These are phyloP conservation scores for Theonella swinhoei DNA, from an alignment of 37 sponge, comb jelly and placozoan species.

Conservation along the genomic window DNA sequence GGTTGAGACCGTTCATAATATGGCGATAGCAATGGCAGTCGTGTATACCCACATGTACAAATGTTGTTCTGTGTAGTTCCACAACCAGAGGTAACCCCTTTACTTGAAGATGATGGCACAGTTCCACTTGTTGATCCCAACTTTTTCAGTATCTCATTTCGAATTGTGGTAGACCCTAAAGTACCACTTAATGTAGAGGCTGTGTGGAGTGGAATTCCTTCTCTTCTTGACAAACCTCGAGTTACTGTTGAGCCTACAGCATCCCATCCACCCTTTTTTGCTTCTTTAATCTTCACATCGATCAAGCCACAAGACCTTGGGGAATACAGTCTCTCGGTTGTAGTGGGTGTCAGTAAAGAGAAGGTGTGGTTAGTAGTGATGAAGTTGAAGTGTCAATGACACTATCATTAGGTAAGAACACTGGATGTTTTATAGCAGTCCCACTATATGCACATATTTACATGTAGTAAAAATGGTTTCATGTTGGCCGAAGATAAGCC, in stretches of 20 bases:
- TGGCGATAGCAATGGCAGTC: too few species aligned
- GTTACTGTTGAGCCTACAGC: background rate
- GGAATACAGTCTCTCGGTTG: background rate
- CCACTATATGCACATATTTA: too few species aligned
- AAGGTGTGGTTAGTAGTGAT: background rate
- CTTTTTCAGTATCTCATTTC: background rate
- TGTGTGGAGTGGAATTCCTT: background rate
- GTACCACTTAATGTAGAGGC: background rate
- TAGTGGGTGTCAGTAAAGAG: background rate
- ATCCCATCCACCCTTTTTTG: background rate
- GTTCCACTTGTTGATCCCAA: background rate
- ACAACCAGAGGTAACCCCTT: background rate
- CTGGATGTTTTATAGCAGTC: too few species aligned
- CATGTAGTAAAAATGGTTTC: constrained; percentile 22
- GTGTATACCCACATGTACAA: too few species aligned
- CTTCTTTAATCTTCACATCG: background rate
- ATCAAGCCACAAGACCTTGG: background rate
- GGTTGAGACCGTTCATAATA: too few species aligned
- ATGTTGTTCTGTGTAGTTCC: background rate
- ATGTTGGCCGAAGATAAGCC: background rate
- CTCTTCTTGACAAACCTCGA: background rate
- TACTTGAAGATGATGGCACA: background rate
- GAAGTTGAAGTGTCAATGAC: background rate
- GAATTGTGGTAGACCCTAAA: background rate
- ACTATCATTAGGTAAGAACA: background rate